Percentiles rank a stretch among this genome's conserved stretches.
Conservation (phyloP, 2,888 invertebrate species). For the Harpalus rubripes region DNA sequence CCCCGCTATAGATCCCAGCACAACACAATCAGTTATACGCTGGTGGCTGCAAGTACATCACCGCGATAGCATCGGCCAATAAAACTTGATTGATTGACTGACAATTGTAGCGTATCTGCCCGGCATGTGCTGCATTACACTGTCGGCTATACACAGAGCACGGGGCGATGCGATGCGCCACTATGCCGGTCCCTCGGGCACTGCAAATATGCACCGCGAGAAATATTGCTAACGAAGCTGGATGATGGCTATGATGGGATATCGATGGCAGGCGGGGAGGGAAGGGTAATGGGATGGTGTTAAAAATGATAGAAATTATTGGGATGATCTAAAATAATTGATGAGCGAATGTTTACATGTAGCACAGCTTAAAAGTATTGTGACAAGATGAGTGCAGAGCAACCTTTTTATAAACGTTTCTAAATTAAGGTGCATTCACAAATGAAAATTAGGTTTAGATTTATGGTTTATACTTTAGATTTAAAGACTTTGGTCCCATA, state of each 20-base stretch:
- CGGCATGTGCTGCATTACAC: constrained; percentile 3
- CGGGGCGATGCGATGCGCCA: too few relatives aligned
- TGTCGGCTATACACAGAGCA: too few relatives aligned
- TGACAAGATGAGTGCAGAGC: too few relatives aligned
- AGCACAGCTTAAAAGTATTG: too few relatives aligned
- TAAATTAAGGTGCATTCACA: too few relatives aligned
- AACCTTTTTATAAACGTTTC: too few relatives aligned
- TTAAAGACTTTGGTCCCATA: too few relatives aligned
- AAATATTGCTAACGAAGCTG: constrained; percentile 22
- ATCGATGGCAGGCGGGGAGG: not conserved
- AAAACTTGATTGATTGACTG: constrained; percentile 64
- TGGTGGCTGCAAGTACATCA: constrained; percentile 38
- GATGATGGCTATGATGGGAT: not conserved
- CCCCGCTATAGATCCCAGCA: not conserved
- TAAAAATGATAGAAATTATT: not conserved
- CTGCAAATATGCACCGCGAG: constrained; percentile 18
- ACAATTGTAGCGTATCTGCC: constrained; percentile 61
- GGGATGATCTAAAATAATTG: too few relatives aligned
- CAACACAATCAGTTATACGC: constrained; percentile 8
- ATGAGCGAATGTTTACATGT: too few relatives aligned
- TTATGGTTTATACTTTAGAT: too few relatives aligned
- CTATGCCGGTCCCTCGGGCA: constrained; percentile 2
- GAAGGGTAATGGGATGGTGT: not conserved
- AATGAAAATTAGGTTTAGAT: too few relatives aligned
- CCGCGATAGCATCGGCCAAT: constrained; percentile 57